Evolutionary conservation across 2,797 vertebrate genomes (phyloP), one percentile per base, ranked within the genome.

Genomic region (Sebastiscus albofasciatus): DNA sequence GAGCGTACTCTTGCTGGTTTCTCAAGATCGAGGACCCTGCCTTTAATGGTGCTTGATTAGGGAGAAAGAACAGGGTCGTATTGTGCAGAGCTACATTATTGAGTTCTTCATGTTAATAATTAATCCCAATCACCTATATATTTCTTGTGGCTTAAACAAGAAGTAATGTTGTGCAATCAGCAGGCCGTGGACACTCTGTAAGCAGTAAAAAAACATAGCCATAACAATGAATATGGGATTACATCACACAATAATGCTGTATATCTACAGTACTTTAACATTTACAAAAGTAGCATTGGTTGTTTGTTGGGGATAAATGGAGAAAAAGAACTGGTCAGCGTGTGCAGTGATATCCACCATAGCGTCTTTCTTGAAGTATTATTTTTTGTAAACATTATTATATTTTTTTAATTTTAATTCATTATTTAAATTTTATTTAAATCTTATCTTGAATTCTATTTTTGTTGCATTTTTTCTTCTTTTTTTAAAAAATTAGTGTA

Each of bases 101-200:
- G 27, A 67, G 11, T 65, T 79, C 18, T 42, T 60, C 2, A 2
- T 58, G 18, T 74, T 62, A 75, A 76, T 75, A 82, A 84, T 85
- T 54, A 69, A 80, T 73, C 61, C 65, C 69, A 39, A 66, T 75
- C 46, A 66, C 46, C 34, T 49, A 3, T 33, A 10, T 68, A 39
- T 74, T 78, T 71, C 42, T 49, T 59, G 31, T 22, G 75, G 26
- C 24, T 71, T 56, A 81, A 74, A 78, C 22, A 39, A n/a, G 12
- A 42, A 58, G 16, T 52, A n/a, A 61, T 81, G 69, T 20, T 73
- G 49, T 66, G 49, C 36, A 75, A 60, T 82, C 77, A 84, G 59
- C 61, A 49, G 52, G n/a, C 36, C 0, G 1, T 12, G 11, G 64
- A 66, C n/a, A 49, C 52, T 26, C 49, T 27, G n/a, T n/a, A 29